Conservation (phyloP, 2,113 vertebrate genomes). For the Ranitomeya variabilis region DNA sequence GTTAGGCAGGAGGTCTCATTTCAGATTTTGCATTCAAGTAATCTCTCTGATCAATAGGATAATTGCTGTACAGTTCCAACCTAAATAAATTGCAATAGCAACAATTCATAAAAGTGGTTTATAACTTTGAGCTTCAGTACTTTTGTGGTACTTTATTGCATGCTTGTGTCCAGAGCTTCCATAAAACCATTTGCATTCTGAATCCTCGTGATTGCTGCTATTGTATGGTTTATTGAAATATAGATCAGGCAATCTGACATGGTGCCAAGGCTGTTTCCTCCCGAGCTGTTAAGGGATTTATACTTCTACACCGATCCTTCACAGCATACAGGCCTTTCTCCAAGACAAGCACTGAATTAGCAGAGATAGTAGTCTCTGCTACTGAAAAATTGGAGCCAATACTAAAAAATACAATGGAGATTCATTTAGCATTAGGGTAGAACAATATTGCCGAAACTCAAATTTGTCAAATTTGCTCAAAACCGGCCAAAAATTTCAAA, state of each 20-base stretch:
- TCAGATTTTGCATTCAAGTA: not conserved
- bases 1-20: too few relatives aligned
- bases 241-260: not conserved
- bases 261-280: not conserved
- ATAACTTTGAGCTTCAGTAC: not conserved
- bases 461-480: too few relatives aligned
- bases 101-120: not conserved
- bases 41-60: not conserved
- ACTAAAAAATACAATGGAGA: not conserved
- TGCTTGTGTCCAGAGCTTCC: not conserved
- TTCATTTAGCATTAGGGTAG: not conserved
- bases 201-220: not conserved
- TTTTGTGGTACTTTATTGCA: not conserved
- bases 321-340: not conserved
- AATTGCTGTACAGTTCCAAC: not conserved
- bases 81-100: not conserved
- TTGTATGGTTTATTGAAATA: constrained; percentile 10
- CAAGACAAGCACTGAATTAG: not conserved
- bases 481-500: too few relatives aligned
- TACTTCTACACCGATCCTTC: not conserved
- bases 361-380: not conserved
- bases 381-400: not conserved
- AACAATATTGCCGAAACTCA: too few relatives aligned
- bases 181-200: not conserved
- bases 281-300: constrained; percentile 1